Evolutionary conservation across 2,113 vertebrate species (phyloP).

Genomic region (Puffinus mauretanicus): DNA sequence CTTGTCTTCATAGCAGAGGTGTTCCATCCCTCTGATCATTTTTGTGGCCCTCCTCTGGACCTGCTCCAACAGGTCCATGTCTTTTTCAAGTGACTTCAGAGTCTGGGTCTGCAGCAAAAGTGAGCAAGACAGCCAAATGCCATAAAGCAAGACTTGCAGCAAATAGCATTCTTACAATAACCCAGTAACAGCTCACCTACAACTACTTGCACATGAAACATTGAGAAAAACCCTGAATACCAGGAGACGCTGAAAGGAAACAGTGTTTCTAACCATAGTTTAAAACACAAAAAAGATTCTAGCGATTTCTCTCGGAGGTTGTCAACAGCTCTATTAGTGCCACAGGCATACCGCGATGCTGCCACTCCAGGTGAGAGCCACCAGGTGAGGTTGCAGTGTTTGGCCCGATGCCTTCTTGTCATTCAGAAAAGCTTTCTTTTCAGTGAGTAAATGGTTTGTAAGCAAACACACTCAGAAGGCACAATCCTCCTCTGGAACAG

Average conservation of each 20-base stretch:
- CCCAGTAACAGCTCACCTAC: not conserved
- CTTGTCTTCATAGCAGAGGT: not conserved
- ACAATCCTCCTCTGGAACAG: not conserved
- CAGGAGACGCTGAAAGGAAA: not conserved
- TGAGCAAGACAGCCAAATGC: not conserved
- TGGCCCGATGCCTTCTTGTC: not conserved
- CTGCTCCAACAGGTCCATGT: not conserved
- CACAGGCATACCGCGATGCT: not conserved
- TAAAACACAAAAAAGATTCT: not conserved
- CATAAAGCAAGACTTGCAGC: not conserved
- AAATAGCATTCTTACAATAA: fast-evolving
- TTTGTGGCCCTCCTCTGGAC: too few relatives aligned
- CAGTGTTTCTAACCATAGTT: fast-evolving
- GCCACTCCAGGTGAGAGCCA: not conserved
- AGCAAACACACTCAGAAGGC: not conserved
- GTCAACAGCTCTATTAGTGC: not conserved
- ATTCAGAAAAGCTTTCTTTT: not conserved
- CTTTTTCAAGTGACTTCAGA: not conserved
- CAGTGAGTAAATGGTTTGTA: not conserved
- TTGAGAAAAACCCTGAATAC: fast-evolving
- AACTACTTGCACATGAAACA: fast-evolving
- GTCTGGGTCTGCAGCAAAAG: not conserved
- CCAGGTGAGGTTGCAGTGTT: not conserved
- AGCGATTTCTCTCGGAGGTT: fast-evolving
- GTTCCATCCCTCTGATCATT: too few relatives aligned